These are phyloP conservation scores for Cheiracanthium punctorium DNA, from an alignment of 2,888 invertebrate species.

Conservation along the genomic window DNA sequence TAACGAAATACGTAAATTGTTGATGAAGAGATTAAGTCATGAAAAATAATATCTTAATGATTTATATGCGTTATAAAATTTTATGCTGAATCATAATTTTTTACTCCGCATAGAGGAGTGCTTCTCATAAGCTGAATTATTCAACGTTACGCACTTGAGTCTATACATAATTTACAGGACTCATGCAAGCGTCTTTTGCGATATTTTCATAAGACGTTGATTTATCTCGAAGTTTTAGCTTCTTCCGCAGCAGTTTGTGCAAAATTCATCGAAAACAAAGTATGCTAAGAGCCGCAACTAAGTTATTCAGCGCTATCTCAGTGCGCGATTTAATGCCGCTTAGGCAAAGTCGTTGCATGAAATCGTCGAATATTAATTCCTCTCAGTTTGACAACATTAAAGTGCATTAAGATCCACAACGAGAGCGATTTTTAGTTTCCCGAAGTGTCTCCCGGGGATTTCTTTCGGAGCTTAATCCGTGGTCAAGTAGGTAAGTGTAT, in stretches of 20 bases:
- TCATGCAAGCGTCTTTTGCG: neutral
- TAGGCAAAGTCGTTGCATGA: conserved; percentile 1
- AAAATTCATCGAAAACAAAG: conserved; percentile 15
- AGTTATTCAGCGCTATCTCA: conserved; percentile 6
- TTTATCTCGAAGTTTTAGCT: neutral
- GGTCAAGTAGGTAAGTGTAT: conserved; percentile 64
- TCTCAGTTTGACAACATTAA: conserved; percentile 17
- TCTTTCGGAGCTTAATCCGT: conserved; percentile 42
- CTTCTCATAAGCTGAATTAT: neutral
- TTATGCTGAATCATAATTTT: conserved; percentile 3
- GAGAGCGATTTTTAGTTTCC: conserved; percentile 51
- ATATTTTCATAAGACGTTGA: conserved; percentile 15
- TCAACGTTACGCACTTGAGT: neutral
- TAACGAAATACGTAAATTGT: neutral
- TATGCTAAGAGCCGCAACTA: conserved; percentile 7
- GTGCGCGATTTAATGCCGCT: conserved; percentile 15
- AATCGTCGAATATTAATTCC: conserved; percentile 41
- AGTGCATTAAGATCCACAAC: conserved; percentile 28
- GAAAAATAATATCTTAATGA: neutral
- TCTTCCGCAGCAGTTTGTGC: conserved; percentile 9
- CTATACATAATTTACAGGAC: neutral
- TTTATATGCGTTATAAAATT: neutral
- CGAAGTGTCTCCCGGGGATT: conserved; percentile 17
- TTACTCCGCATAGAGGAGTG: neutral
- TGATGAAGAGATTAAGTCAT: neutral